Percentiles rank a stretch among this genome's conserved stretches.
These are phyloP conservation scores for Ryuthela nishihirai DNA, from an alignment of 2,888 invertebrate species.

Conservation along the genomic window DNA sequence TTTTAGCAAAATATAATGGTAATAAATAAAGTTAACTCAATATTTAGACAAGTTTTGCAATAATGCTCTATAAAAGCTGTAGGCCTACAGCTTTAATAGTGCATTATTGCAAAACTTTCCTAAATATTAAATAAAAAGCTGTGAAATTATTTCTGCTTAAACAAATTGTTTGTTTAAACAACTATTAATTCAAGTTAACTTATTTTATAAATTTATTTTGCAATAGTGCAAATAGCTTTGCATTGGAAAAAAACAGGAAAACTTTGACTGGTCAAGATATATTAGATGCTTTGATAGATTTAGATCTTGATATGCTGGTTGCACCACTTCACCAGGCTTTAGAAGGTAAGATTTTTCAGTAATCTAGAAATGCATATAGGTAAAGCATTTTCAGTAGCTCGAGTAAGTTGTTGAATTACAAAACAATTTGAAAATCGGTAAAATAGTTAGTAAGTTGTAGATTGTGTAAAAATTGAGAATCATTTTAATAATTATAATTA, in stretches of 20 bases:
- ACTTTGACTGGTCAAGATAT: constrained; percentile 23
- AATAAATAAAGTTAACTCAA: too few relatives aligned
- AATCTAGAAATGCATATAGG: not conserved
- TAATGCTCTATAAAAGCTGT: too few relatives aligned
- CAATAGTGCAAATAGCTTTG: constrained; percentile 21
- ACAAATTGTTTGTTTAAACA: too few relatives aligned
- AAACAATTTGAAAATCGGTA: too few relatives aligned
- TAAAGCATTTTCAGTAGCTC: not conserved
- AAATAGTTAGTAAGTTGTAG: not conserved
- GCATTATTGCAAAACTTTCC: too few relatives aligned
- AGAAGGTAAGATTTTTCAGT: constrained; percentile 5
- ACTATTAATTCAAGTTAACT: too few relatives aligned
- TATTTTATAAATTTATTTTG: not conserved
- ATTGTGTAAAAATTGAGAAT: not conserved
- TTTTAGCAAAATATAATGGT: too few relatives aligned
- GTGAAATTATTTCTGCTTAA: too few relatives aligned
- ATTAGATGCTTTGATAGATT: constrained; percentile 24
- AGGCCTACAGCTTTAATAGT: too few relatives aligned
- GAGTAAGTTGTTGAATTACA: too few relatives aligned
- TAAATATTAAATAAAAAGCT: too few relatives aligned
- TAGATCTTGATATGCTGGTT: constrained; percentile 23
- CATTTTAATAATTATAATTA: not conserved
- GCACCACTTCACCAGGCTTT: constrained; percentile 22
- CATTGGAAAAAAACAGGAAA: constrained; percentile 26
- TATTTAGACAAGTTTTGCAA: too few relatives aligned